These are phyloP conservation scores for Erithacus rubecula DNA, from an alignment of 2,797 vertebrate species.

Conservation along the genomic window DNA sequence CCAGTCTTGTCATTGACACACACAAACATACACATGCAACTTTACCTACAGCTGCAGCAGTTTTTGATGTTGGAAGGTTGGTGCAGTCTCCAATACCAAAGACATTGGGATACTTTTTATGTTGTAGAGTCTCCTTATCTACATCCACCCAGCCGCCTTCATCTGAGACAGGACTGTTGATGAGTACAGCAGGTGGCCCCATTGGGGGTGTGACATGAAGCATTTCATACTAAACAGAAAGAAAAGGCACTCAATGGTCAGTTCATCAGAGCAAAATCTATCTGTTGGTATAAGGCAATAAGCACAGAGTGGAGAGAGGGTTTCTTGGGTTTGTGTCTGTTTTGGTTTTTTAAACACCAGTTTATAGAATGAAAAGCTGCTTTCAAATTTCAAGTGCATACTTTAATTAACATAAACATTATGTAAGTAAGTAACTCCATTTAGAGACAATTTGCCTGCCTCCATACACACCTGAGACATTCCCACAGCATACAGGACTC, in stretches of 20 bases:
- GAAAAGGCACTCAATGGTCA: not conserved
- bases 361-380: not conserved
- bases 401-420: not conserved
- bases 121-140: constrained; percentile 91
- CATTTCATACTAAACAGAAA: constrained; percentile 88
- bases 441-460: not conserved
- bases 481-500: not conserved
- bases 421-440: not conserved
- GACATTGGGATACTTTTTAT: constrained; percentile 89
- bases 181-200: constrained; percentile 85
- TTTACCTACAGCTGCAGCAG: constrained; percentile 90
- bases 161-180: constrained; percentile 84
- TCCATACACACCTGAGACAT: not conserved
- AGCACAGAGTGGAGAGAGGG: not conserved
- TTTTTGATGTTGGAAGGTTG: constrained; percentile 92
- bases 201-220: constrained; percentile 97
- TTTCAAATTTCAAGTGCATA: not conserved
- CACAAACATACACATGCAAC: not conserved
- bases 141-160: constrained; percentile 88
- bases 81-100: constrained; percentile 98
- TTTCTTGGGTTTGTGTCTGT: not conserved
- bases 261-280: not conserved
- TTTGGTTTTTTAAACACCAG: not conserved
- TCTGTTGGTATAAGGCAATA: not conserved
- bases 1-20: not conserved